phyloP scores from a whole-genome alignment of 2,888 invertebrate species.

The Chironomus tentans region DNA sequence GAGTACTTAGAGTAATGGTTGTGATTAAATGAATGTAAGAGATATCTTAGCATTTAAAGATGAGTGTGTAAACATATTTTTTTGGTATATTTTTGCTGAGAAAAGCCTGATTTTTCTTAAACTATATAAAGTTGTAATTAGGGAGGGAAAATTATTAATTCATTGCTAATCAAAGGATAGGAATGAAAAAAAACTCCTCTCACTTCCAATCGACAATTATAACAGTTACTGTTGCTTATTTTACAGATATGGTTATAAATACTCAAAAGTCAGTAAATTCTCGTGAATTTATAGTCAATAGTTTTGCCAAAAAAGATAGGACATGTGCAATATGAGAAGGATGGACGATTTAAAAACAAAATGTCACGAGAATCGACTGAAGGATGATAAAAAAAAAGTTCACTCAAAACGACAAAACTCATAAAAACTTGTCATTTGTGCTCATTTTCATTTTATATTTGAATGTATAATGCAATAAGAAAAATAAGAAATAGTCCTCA shows the following conservation, averaged over 20 bases:
- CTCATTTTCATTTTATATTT: neutral
- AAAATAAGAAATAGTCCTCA: neutral
- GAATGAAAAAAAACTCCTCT: neutral
- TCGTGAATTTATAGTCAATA: neutral
- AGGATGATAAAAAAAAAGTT: neutral
- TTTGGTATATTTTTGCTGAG: neutral
- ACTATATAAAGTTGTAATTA: no score
- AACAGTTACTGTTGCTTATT: neutral
- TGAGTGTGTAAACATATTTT: neutral
- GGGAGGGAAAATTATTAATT: no score
- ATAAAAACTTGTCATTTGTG: neutral
- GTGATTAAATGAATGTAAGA: no score
- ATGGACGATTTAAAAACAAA: neutral
- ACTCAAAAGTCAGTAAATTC: neutral
- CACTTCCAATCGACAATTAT: neutral
- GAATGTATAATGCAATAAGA: neutral
- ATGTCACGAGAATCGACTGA: neutral
- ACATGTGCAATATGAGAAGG: neutral
- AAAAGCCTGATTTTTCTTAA: neutral
- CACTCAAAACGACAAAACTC: neutral
- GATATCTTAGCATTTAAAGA: no score
- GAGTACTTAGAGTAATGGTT: no score
- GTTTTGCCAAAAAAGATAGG: neutral
- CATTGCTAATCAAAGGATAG: neutral
- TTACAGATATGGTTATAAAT: no score